Conservation (phyloP, 2,797 vertebrate species). For the Rhinogobio ventralis region DNA sequence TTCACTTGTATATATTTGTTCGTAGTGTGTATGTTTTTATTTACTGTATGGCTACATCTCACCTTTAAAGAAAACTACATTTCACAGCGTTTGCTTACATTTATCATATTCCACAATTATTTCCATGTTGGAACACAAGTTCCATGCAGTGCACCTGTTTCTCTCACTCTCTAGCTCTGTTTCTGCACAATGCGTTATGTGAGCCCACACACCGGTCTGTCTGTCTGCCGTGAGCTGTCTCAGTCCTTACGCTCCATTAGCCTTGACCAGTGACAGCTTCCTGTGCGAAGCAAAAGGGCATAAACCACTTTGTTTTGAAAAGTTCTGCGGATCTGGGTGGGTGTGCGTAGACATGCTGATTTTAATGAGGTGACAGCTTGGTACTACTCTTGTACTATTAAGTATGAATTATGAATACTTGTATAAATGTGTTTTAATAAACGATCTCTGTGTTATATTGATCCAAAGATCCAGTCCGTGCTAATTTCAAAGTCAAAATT, state of each 20-base stretch:
- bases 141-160: not conserved
- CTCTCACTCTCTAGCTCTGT: not conserved
- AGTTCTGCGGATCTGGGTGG: not conserved
- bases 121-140: not conserved
- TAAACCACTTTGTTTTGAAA: conserved; percentile 1
- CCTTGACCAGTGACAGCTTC: conserved; percentile 38
- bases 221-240: not conserved
- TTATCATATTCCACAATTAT: conserved; percentile 24
- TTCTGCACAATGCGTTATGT: not conserved
- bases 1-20: not conserved
- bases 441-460: not conserved
- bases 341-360: not conserved
- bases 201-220: conserved; percentile 9
- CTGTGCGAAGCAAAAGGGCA: conserved; percentile 22
- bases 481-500: not conserved
- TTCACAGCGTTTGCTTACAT: not conserved
- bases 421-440: not conserved
- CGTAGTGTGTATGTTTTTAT: not conserved
- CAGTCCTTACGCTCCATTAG: conserved; percentile 34
- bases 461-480: not conserved
- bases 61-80: conserved; percentile 10
- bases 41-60: not conserved
- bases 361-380: not conserved
- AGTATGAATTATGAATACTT: too few species aligned
- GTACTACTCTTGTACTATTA: too few species aligned